Evolutionary conservation across 2,113 vertebrate species (phyloP).

Genomic region (Serranochromis macrocephalus): DNA sequence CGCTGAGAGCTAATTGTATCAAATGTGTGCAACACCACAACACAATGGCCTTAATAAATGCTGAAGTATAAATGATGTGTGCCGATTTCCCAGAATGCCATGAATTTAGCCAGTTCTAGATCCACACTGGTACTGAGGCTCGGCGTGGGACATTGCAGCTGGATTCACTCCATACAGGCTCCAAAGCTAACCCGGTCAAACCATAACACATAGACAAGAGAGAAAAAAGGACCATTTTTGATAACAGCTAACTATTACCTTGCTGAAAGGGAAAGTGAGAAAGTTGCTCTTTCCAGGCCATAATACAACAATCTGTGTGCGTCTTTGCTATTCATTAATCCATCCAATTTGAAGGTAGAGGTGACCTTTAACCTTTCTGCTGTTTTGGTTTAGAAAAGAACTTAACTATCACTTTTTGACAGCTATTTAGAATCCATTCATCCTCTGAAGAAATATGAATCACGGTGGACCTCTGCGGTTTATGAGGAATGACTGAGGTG

Average conservation of each 20-base stretch:
- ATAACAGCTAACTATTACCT: neutral
- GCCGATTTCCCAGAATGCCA: slow-evolving; percentile 49
- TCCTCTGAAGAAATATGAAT: neutral
- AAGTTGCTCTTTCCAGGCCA: neutral
- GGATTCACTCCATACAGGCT: neutral
- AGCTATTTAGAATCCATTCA: neutral
- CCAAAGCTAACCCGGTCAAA: neutral
- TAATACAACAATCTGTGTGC: neutral
- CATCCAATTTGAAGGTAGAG: neutral
- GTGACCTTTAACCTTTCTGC: neutral
- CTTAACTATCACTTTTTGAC: neutral
- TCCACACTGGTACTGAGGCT: neutral
- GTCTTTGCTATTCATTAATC: neutral
- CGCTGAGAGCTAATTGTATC: neutral
- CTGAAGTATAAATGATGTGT: slow-evolving; percentile 46
- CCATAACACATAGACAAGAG: neutral
- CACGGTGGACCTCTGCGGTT: neutral
- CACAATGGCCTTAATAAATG: slow-evolving; percentile 30
- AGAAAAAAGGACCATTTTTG: neutral
- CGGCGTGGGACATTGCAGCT: neutral
- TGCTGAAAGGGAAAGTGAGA: neutral
- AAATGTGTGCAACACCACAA: slow-evolving; percentile 8
- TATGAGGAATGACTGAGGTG: neutral
- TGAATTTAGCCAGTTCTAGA: neutral
- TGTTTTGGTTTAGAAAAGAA: neutral